A percentile compares a stretch with the other conserved stretches of the same genome.
phyloP scores from a whole-genome alignment of 2,113 vertebrate genomes.

The Menura novaehollandiae region DNA sequence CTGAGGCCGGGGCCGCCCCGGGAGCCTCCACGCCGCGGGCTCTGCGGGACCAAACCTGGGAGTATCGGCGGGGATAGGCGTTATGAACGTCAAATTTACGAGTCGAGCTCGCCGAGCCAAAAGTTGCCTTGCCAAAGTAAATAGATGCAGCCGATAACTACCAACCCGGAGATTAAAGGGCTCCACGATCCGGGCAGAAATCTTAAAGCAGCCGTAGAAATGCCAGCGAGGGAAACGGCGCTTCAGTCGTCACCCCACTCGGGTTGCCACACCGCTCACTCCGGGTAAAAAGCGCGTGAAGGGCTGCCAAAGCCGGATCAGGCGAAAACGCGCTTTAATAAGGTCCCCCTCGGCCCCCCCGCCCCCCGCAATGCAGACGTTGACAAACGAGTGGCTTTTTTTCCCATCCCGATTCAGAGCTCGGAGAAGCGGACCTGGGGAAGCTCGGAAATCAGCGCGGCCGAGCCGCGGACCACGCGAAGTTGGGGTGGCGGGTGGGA shows the following conservation, averaged over 20 bases:
- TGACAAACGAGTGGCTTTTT: conserved; percentile 26
- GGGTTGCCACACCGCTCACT: conserved; percentile 18
- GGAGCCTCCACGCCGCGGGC: neutral
- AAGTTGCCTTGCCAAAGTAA: conserved; percentile 74
- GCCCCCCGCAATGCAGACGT: conserved; percentile 13
- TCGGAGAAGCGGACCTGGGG: neutral
- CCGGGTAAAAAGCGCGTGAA: conserved; percentile 27
- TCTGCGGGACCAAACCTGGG: neutral
- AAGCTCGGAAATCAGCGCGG: neutral
- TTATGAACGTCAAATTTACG: conserved; percentile 69
- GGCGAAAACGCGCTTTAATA: conserved; percentile 1
- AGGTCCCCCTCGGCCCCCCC: neutral
- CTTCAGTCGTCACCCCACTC: neutral
- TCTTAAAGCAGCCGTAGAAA: conserved; percentile 11
- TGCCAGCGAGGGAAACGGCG: neutral
- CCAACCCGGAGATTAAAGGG: conserved; percentile 54
- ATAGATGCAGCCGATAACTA: conserved; percentile 72
- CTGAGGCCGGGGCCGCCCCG: neutral
- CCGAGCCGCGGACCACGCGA: neutral
- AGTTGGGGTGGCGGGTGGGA: neutral
- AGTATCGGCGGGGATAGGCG: conserved; percentile 50
- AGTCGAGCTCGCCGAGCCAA: conserved; percentile 61
- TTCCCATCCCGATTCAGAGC: neutral
- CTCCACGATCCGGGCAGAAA: conserved; percentile 24
- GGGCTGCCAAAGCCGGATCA: conserved; percentile 45